Evolutionary conservation across 2,797 vertebrate species (phyloP), one percentile per base, ranked within the genome.

Genomic region (Dipus sagitta): DNA sequence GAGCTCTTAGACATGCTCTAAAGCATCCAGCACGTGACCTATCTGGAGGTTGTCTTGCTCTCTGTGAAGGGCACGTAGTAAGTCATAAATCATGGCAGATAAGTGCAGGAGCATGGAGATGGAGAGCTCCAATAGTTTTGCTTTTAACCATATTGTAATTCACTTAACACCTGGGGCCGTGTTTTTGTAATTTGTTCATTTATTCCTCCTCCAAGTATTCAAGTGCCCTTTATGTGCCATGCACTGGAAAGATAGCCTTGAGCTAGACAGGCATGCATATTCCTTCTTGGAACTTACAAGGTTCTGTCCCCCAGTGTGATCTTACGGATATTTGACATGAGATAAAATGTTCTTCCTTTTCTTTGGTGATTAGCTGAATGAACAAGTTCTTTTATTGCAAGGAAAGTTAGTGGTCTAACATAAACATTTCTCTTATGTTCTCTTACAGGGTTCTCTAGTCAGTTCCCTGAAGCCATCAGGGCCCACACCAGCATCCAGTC

Each of bases 401-500:
- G 26, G 10, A 6, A 70, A 6, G 15, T 28, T 77, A 52, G 13
- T 65, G 21, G 34, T 60, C 86, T 92, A 68, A 52, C 32, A 2
- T 54, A 8, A 42, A 47, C 6, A 9, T 80, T 58, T 72, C 52
- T 47, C 30, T 82, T 93, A 11, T 88, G 21, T 93, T 87, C 84
- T 93, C 0, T 91, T 68, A 2, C 1, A 98, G 98, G 97, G 96
- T 0, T 79, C 97, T 70, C 81, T 97, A 3, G n/a, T 97, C 9
- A 96, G 91, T 76, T 95, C 97, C 0, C 52, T 98, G 11, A 98
- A 98, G 92, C 86, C 93, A 0, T 68, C 97, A 75, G 95, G 96
- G 4, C 91, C 98, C 24, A 21, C 85, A 11, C 84, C 96, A 91
- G 18, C 76, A 38, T 23, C 97, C 82, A 34, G 83, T 72, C 96